Evolutionary conservation across 2,888 invertebrate species (phyloP).

Genomic region (Nymphalis polychloros): DNA sequence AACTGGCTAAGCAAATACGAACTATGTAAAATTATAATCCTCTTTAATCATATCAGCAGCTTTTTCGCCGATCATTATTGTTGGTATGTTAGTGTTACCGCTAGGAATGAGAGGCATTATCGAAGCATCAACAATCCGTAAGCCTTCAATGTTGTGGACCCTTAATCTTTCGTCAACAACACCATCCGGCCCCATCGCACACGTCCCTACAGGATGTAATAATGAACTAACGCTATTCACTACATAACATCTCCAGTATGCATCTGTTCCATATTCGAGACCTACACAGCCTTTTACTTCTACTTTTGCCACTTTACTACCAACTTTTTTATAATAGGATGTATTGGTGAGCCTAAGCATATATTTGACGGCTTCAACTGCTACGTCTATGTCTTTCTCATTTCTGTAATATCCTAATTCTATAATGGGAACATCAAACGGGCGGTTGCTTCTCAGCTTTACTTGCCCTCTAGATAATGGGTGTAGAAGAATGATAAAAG

Average conservation of each 20-base stretch:
- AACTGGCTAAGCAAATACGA: too few species aligned
- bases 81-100: slow-evolving; percentile 68
- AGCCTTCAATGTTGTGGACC: slow-evolving; percentile 56
- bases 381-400: slow-evolving; percentile 50
- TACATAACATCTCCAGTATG: slow-evolving; percentile 84
- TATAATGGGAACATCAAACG: slow-evolving; percentile 61
- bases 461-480: slow-evolving; percentile 65
- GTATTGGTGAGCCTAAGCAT: slow-evolving; percentile 55
- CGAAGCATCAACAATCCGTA: slow-evolving; percentile 69
- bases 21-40: slow-evolving; percentile 40
- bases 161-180: slow-evolving; percentile 64
- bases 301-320: slow-evolving; percentile 50
- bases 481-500: slow-evolving; percentile 55
- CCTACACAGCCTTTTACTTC: slow-evolving; percentile 78
- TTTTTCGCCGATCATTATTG: slow-evolving; percentile 74
- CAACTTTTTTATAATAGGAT: slow-evolving; percentile 53
- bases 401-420: slow-evolving; percentile 60
- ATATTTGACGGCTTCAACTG: slow-evolving; percentile 57
- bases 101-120: slow-evolving; percentile 66
- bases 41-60: slow-evolving; percentile 70
- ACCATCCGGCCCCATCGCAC: slow-evolving; percentile 63
- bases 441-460: slow-evolving; percentile 55
- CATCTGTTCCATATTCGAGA: slow-evolving; percentile 74
- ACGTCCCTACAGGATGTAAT: slow-evolving; percentile 81
- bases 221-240: slow-evolving; percentile 80